Evolutionary conservation across 2,888 invertebrate genomes (phyloP).

Genomic region (Chrysolina americana): DNA sequence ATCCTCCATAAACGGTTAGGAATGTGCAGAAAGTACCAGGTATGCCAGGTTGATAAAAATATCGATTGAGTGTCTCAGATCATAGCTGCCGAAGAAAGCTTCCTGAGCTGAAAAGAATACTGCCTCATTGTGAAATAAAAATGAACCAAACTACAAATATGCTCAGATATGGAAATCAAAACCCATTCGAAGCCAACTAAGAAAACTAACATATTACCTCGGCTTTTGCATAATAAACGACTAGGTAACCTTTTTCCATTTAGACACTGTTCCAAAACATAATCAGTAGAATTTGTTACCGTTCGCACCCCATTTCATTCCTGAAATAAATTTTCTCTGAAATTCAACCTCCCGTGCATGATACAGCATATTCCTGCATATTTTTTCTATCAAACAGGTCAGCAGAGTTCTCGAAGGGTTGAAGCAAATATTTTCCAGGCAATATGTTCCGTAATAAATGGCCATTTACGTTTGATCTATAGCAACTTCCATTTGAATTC

Average conservation of each 20-base stretch:
- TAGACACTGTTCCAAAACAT: neutral
- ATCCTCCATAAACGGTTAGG: too few species aligned
- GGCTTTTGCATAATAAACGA: neutral
- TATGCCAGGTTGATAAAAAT: too few species aligned
- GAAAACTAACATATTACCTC: too few species aligned
- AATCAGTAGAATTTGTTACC: neutral
- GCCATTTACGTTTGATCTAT: constrained; percentile 48
- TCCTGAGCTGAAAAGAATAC: too few species aligned
- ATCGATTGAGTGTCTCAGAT: too few species aligned
- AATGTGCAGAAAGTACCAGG: too few species aligned
- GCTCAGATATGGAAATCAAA: too few species aligned
- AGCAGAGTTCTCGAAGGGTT: constrained; percentile 44
- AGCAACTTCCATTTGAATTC: constrained; percentile 33
- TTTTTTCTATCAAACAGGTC: constrained; percentile 46
- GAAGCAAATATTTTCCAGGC: constrained; percentile 48
- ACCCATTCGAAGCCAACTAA: too few species aligned
- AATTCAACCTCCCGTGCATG: constrained; percentile 32
- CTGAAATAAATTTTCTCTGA: constrained; percentile 31
- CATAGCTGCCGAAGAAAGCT: too few species aligned
- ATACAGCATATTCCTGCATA: constrained; percentile 44
- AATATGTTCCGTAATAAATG: constrained; percentile 47
- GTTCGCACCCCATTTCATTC: constrained; percentile 5
- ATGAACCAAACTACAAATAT: too few species aligned
- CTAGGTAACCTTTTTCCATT: neutral
- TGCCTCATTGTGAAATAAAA: too few species aligned